These are phyloP conservation scores for Acrossocheilus wenchowensis DNA, from an alignment of 2,797 vertebrate species.

Conservation along the genomic window DNA sequence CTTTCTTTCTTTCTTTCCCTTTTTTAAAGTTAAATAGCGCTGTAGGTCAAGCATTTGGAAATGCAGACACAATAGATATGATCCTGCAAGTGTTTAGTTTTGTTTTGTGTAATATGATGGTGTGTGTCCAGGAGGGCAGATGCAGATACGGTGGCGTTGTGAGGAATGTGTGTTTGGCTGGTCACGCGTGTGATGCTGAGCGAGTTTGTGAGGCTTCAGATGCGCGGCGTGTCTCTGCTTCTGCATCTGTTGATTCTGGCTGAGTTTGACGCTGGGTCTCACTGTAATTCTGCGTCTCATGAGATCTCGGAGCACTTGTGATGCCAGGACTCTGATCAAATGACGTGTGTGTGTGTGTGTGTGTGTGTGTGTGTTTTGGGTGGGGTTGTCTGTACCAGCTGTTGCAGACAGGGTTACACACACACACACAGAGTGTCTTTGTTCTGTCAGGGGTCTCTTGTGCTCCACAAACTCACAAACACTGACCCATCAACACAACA, in stretches of 20 bases:
- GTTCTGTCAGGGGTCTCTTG: slow-evolving; percentile 16
- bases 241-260: slow-evolving; percentile 33
- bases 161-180: not conserved
- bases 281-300: slow-evolving; percentile 1
- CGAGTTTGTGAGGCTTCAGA: not conserved
- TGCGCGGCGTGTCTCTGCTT: not conserved
- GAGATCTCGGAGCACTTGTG: not conserved
- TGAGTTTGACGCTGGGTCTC: not conserved
- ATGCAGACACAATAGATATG: not conserved
- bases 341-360: slow-evolving; percentile 29
- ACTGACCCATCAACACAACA: not conserved
- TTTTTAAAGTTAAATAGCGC: too few relatives aligned
- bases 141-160: not conserved
- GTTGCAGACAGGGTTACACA: slow-evolving; percentile 32
- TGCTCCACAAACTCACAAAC: slow-evolving; percentile 30
- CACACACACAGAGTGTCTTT: slow-evolving; percentile 33
- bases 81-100: not conserved
- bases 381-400: slow-evolving; percentile 32
- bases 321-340: not conserved
- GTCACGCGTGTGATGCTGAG: not conserved
- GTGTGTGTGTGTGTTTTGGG: not conserved
- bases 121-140: not conserved
- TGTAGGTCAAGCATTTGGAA: not conserved
- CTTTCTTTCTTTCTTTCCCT: too few relatives aligned
- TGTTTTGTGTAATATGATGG: not conserved